Percentiles rank a stretch among this genome's conserved stretches.
Conservation (phyloP, 2,797 vertebrate species). For the Poeciliopsis infans region DNA sequence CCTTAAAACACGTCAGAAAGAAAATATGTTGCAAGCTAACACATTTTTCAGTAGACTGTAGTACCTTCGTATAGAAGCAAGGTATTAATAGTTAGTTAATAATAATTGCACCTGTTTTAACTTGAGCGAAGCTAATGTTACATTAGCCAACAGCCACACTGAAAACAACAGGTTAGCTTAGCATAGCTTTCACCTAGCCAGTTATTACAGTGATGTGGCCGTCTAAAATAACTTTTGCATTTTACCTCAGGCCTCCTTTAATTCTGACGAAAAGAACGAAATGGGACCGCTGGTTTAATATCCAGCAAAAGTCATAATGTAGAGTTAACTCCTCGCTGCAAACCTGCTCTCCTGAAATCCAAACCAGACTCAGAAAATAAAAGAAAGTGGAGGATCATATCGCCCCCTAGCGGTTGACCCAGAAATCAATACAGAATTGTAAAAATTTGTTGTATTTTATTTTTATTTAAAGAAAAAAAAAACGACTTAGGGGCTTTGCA, state of each 20-base stretch:
- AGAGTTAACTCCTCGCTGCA: slow-evolving; percentile 11
- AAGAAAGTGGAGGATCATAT: neutral
- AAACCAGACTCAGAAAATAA: slow-evolving; percentile 11
- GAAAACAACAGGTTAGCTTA: slow-evolving; percentile 57
- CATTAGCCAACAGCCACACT: slow-evolving; percentile 44
- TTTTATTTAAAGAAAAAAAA: neutral
- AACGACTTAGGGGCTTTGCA: neutral
- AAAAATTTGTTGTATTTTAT: neutral
- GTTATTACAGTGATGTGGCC: slow-evolving; percentile 15
- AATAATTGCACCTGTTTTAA: slow-evolving; percentile 43
- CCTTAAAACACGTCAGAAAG: neutral
- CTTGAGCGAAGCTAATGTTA: slow-evolving; percentile 48
- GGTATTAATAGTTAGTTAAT: neutral
- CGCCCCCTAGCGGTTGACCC: slow-evolving; percentile 43
- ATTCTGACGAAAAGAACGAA: slow-evolving; percentile 11
- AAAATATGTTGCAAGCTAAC: accelerated
- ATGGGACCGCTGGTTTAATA: neutral
- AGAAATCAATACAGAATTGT: neutral
- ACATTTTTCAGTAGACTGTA: accelerated
- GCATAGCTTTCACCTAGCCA: slow-evolving; percentile 33
- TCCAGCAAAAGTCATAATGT: slow-evolving; percentile 10
- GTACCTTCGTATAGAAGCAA: neutral
- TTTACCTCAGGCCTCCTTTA: neutral
- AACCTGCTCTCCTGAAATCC: slow-evolving; percentile 27
- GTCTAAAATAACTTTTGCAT: neutral